Percentiles rank a stretch among this genome's conserved stretches.
phyloP scores from a whole-genome alignment of 2,797 vertebrate species.

The Astyanax mexicanus region DNA sequence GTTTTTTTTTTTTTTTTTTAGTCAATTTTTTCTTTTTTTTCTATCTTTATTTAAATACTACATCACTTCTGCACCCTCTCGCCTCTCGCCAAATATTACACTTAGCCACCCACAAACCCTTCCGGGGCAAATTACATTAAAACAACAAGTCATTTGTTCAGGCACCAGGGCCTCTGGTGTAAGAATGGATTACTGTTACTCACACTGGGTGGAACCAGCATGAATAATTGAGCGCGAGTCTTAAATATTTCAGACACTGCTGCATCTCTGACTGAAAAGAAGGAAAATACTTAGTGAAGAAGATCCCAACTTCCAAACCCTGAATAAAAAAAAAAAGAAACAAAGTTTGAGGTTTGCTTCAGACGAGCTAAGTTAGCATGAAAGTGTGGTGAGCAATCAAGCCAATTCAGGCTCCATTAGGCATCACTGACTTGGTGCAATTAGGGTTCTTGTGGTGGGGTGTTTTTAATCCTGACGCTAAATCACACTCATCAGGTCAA shows the following conservation, averaged over 20 bases:
- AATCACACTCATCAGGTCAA: slow-evolving; percentile 54
- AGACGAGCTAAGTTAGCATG: slow-evolving; percentile 45
- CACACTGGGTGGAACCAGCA: slow-evolving; percentile 33
- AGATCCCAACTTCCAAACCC: slow-evolving; percentile 12
- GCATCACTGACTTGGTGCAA: slow-evolving; percentile 64
- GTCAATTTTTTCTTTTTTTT: slow-evolving; percentile 22
- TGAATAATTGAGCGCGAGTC: slow-evolving; percentile 54
- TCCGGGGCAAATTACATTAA: slow-evolving; percentile 56
- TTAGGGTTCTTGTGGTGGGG: slow-evolving; percentile 61
- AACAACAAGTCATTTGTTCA: slow-evolving; percentile 54
- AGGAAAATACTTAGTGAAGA: slow-evolving; percentile 17
- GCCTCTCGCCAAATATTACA: slow-evolving; percentile 56
- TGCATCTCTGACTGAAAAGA: slow-evolving; percentile 38
- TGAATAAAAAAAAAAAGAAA: slow-evolving; percentile 23
- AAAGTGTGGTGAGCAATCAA: slow-evolving; percentile 59
- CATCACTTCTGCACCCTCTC: slow-evolving; percentile 32
- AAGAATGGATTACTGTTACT: slow-evolving; percentile 56
- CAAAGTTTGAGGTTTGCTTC: slow-evolving; percentile 24
- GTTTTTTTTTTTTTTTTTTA: too few relatives aligned
- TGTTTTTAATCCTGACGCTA: slow-evolving; percentile 47
- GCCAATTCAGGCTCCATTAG: slow-evolving; percentile 65
- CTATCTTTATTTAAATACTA: slow-evolving; percentile 50
- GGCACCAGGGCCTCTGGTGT: slow-evolving; percentile 51
- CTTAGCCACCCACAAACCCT: slow-evolving; percentile 56
- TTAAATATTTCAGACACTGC: slow-evolving; percentile 48